phyloP scores from a whole-genome alignment of 30 jellyfish, hydroid and myxozoan genomes.

The Aurelia sp. region DNA sequence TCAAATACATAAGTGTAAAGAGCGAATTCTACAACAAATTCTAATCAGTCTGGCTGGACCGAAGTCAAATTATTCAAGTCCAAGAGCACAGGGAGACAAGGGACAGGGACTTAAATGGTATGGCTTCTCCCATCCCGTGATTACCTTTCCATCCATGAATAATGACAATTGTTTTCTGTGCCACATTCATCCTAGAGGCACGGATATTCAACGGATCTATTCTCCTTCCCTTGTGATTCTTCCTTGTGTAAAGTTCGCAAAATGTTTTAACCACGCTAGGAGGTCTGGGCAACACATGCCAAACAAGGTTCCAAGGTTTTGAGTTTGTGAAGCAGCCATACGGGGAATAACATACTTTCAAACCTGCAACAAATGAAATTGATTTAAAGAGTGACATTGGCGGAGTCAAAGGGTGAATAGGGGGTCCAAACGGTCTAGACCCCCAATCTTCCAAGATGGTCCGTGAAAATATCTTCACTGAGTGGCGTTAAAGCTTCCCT shows the following conservation, averaged over 20 bases:
- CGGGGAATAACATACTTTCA: slow-evolving; percentile 56
- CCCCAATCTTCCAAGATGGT: too few relatives aligned
- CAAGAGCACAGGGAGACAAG: too few relatives aligned
- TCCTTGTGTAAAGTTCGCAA: slow-evolving; percentile 42
- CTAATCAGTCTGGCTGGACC: neutral
- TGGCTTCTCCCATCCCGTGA: too few relatives aligned
- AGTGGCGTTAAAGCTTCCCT: too few relatives aligned
- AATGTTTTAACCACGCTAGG: slow-evolving; percentile 48
- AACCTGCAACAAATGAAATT: neutral
- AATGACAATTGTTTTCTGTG: slow-evolving; percentile 49
- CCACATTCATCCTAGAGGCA: slow-evolving; percentile 14
- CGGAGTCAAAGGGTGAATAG: neutral
- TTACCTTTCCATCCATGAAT: slow-evolving; percentile 86
- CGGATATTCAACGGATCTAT: neutral
- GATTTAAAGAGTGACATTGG: neutral
- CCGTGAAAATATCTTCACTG: too few relatives aligned
- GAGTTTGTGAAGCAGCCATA: slow-evolving; percentile 79
- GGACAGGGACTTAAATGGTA: neutral
- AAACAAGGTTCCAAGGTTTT: slow-evolving; percentile 61
- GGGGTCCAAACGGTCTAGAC: too few relatives aligned
- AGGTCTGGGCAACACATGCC: slow-evolving; percentile 63
- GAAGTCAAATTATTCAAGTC: neutral
- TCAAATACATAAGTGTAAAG: too few relatives aligned
- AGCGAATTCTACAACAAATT: too few relatives aligned
- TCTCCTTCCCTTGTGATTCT: slow-evolving; percentile 13